Evolutionary conservation across 2,888 invertebrate genomes (phyloP).

Genomic region (Stenichneumon culpator): DNA sequence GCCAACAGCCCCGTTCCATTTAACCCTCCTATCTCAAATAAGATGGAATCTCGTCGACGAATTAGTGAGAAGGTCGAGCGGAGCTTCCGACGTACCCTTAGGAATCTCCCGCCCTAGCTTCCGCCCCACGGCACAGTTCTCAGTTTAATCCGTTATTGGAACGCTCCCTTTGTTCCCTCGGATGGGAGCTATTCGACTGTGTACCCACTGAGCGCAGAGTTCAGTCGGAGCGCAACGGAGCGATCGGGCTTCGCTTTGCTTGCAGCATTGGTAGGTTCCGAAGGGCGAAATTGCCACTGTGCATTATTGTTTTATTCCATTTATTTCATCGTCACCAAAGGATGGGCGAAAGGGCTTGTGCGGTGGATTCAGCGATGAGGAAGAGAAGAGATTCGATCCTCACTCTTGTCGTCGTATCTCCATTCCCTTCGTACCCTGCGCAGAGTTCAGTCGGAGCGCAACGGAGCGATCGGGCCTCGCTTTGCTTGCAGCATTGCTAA

Average conservation of each 20-base stretch:
- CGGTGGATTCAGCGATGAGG: too few species aligned
- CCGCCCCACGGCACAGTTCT: conserved; percentile 12
- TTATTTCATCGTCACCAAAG: conserved; percentile 15
- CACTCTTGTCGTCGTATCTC: too few species aligned
- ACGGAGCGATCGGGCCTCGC: too few species aligned
- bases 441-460: too few species aligned
- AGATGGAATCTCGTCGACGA: neutral
- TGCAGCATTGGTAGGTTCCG: neutral
- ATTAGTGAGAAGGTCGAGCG: conserved; percentile 6
- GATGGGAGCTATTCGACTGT: conserved; percentile 19
- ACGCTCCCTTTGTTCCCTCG: conserved; percentile 43
- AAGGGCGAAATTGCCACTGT: conserved; percentile 4
- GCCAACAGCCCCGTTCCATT: neutral
- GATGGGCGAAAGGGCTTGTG: neutral
- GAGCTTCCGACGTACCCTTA: conserved; percentile 24
- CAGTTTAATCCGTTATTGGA: conserved; percentile 54
- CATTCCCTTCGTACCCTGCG: too few species aligned
- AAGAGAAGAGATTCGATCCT: too few species aligned
- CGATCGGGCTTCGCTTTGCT: neutral
- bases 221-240: conserved; percentile 2
- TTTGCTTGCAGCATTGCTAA: too few species aligned
- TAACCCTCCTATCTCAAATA: neutral
- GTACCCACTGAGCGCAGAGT: conserved; percentile 11
- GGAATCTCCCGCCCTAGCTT: conserved; percentile 18
- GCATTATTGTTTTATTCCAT: conserved; percentile 29